Base-by-base conservation (phyloP, 2,888 invertebrate genomes). In the Busseola fusca region DNA sequence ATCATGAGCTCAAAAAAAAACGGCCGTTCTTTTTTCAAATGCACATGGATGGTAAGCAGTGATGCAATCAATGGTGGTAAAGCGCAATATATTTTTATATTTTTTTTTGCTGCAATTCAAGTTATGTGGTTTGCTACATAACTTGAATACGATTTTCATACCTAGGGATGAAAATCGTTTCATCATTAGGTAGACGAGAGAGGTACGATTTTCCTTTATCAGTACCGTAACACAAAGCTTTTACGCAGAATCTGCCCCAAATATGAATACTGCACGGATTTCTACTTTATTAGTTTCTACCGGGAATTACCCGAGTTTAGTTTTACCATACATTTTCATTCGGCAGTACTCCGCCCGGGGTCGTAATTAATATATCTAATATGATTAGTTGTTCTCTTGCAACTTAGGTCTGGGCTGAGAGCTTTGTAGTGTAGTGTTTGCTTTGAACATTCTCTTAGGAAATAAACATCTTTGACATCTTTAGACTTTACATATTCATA, bases 351-450 rank as follows among this genome's bases (percentile, higher is more conserved):
- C 87, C 91, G 90, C 90, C 88, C 77, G 86, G 91, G 93, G 93
- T 92, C 85, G 88, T 93, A 89, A 94, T 94, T 95, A 94, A 93
- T 94, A 93, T 89, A 86, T 89, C 91, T 94, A 94, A 95, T 94
- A 94, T 94, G 92, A 94, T 95, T 94, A 94, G 93, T 91, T 91
- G 91, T 90, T 93, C 90, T 90, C 90, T 88, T 86, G 86, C 71
- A 88, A 91, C 85, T 91, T 91, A 52, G 68, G 71, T 72, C 73
- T 81, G 48, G 12, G 45, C 40, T 60, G 27, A 69, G 25, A 69
- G 76, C 66, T 66, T 66, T 69, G 57, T 65, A 63, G 5, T 74
- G 18, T 37, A 62, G 56, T 50, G 45, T 58, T 50, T 74, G 30
- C 63, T 65, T 66, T 69, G 50, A 59, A 59, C 18, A 66, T 37